Evolutionary conservation across 2,888 invertebrate species (phyloP), one percentile per base, ranked within the genome.

Genomic region (Mesorhabditis spiculigera): DNA sequence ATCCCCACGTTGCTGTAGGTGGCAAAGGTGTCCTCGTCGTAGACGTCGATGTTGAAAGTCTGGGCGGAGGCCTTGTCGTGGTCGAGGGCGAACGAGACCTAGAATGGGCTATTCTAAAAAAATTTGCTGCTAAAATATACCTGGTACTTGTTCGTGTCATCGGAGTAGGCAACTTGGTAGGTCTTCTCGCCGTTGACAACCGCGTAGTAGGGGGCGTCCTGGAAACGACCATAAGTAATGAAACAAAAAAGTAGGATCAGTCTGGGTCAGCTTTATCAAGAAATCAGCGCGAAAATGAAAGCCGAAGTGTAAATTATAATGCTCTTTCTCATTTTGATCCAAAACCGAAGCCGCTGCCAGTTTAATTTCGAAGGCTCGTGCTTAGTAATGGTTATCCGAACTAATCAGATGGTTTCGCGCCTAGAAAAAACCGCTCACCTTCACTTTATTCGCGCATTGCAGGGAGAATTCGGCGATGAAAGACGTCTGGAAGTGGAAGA

Each of bases 21-120:
- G 1, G 92, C 91, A 88, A 92, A 95, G 72, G 93, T 93, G 85
- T 96, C 95, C 88, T 96, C 95, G 81, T 95, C 94, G 83, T 92
- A 92, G 41, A 97, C 88, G 74, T 91, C 91, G 66, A 96, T 90
- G 71, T 90, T 90, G 81, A 93, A 92, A 66, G 91, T 91, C 44
- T 94, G 95, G 65, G 93, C 91, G 69, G 91, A 90, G 0, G 93
- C 91, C 80, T 91, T 91, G 66, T 91, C 91, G 43, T 92, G 90
- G 75, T 95, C 95, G 86, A 94, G 93, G 8, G 92, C 92, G 93
- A 95, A 95, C 79, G 95, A 95, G 43, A 96, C 91, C 74, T 74
- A 50, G 8, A 68, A 67, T 6, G 3, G 63, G 8, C 10, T 16
- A 28, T 13, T 65, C 2, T 43, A 42, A 43, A 16, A 61, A 58